Base-by-base conservation (phyloP, 2,888 invertebrate genomes). In the Agrochola litura region DNA sequence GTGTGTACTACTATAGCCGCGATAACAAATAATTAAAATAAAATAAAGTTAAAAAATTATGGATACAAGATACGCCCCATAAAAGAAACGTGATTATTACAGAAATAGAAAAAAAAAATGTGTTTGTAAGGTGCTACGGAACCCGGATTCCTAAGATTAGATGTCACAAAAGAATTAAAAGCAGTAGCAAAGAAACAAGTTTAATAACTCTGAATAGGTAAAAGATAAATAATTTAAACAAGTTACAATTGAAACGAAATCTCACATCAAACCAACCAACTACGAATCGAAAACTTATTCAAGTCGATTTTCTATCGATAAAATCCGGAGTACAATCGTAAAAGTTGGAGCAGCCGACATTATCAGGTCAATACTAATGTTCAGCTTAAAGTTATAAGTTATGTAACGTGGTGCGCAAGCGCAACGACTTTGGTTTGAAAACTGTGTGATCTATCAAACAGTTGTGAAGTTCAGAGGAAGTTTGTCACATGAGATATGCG, bases 261-360 rank as follows among this genome's bases (percentile, higher is more conserved):
- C 72, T 73, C 52, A 22, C 12, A 46, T 30, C 61, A 41, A 46
- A 76, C 30, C 37, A 41, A 72, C 16, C 41, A 68, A 73, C 61
- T 85, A 68, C 1, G n/a, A 37, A 63, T 71, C 46, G 30, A 77
- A 71, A 72, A 66, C 74, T n/a, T 54, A 69, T 77, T 66, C 58
- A 69, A 77, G 37, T 69, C 49, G 43, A 73, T 66, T 77, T 49
- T 41, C 46, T 60, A 72, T 82, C 66, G 69, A 85, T 82, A 73
- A 71, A 71, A 71, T 60, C 63, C 19, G 22, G 25, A 3, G 41
- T 12, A 65, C 49, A 75, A 75, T 70, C 10, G 58, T 30, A 22
- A 19, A 83, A 84, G 63, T 82, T 73, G 16, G 52, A 56, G 64
- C 49, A n/a, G 30, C 10, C 46, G 37, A 65, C 72, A 64, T 72